phyloP scores from a whole-genome alignment of 2,888 invertebrate genomes.

The Drosophila stalkeri region DNA sequence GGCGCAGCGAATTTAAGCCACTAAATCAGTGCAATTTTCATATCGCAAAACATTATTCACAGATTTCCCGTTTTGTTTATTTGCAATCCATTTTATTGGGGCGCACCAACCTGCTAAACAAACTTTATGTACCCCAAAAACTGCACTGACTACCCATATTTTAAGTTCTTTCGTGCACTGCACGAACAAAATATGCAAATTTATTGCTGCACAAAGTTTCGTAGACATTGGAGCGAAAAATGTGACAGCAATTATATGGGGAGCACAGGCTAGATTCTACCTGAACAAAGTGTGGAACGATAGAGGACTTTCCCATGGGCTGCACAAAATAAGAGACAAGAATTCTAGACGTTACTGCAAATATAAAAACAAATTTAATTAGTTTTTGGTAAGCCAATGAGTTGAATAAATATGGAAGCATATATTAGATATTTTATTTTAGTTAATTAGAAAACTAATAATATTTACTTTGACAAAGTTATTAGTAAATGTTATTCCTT shows the following conservation, averaged over 20 bases:
- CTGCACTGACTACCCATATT: constrained; percentile 54
- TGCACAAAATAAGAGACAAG: neutral
- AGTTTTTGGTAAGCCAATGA: neutral
- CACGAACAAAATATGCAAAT: constrained; percentile 64
- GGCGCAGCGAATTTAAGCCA: constrained; percentile 58
- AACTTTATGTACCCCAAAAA: constrained; percentile 49
- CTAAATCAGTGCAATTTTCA: constrained; percentile 76
- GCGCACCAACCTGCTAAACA: constrained; percentile 28
- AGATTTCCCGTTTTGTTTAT: constrained; percentile 66
- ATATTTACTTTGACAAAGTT: neutral
- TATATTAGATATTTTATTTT: neutral
- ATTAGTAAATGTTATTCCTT: neutral
- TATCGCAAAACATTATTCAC: constrained; percentile 73
- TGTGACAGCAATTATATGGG: constrained; percentile 61
- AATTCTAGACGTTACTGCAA: constrained; percentile 1
- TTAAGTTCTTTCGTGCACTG: constrained; percentile 49
- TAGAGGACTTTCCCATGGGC: neutral
- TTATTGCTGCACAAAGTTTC: constrained; percentile 69
- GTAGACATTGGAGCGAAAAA: constrained; percentile 56
- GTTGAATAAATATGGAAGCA: neutral
- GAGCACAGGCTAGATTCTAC: neutral
- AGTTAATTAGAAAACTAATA: no score
- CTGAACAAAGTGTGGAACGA: constrained; percentile 3
- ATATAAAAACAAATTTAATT: constrained; percentile 1
- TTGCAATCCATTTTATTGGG: constrained; percentile 56